Evolutionary conservation across 2,113 vertebrate species (phyloP).

Genomic region (crab-eating macaque (Macaca fascicularis)): DNA sequence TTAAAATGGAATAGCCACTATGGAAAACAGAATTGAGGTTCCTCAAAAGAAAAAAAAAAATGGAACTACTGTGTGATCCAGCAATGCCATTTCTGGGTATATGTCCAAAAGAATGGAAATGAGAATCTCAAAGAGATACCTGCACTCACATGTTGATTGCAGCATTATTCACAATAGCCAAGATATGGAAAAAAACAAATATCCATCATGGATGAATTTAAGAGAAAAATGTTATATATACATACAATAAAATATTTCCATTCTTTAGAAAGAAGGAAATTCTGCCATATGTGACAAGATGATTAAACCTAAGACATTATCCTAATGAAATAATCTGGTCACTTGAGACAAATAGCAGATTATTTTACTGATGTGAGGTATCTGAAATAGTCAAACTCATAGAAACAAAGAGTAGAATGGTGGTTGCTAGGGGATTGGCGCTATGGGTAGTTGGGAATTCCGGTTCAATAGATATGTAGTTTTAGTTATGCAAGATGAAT

Average conservation of each 20-base stretch:
- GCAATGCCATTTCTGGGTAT: not conserved
- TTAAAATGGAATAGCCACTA: not conserved
- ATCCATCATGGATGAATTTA: not conserved
- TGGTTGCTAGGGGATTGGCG: fast-evolving
- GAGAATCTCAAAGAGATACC: not conserved
- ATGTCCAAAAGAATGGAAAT: not conserved
- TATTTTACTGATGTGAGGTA: not conserved
- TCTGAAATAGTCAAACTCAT: not conserved
- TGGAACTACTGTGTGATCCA: not conserved
- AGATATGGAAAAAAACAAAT: not conserved
- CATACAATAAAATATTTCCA: not conserved
- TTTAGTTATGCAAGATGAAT: not conserved
- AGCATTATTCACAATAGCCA: not conserved
- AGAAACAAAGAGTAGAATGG: not conserved
- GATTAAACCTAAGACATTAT: not conserved
- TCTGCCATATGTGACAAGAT: not conserved
- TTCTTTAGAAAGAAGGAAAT: not conserved
- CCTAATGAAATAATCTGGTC: not conserved
- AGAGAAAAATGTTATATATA: not conserved
- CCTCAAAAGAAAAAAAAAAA: not conserved
- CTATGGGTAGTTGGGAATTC: not conserved
- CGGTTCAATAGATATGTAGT: not conserved
- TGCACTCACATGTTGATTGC: not conserved
- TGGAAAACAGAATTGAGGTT: not conserved
- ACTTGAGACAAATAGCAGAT: not conserved